Evolutionary conservation across 2,888 invertebrate species (phyloP), one percentile per base, ranked within the genome.

Genomic region (Pheosia gnoma): DNA sequence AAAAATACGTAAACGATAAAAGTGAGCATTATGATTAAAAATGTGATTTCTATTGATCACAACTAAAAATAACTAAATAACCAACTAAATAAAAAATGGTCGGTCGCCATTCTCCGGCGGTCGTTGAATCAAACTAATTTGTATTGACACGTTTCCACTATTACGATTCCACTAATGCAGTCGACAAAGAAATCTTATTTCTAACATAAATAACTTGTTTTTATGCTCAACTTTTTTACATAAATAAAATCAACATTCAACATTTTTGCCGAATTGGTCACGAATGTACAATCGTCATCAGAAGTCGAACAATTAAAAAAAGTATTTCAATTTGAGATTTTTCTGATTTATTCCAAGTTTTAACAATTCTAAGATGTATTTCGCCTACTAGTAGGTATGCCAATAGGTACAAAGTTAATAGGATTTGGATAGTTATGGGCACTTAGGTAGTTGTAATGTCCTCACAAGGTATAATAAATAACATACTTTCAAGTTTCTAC

Each of bases 81-180:
- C 62, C 47, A 61, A 58, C 60, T 63, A 56, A 63, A 67, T 55
- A 72, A 74, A 72, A 72, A 77, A 80, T 72, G 66, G 67, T 67
- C 71, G 66, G 67, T 67, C 63, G 56, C 56, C 69, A 61, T 59
- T 72, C 68, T 66, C 67, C 79, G 80, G 74, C 80, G 80, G 78
- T 75, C 80, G 71, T 72, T 79, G 78, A 77, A 82, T 88, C 85
- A 78, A 67, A 80, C 81, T 89, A 90, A 93, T 89, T 79, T 78
- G 80, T 90, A 91, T 92, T 88, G 93, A 91, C 93, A 91, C 83
- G 89, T 93, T 93, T 93, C 92, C 92, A 87, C 89, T 78, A 87
- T 88, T 90, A 81, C 89, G 92, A 89, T 85, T 93, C 82, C 83
- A 84, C 83, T 86, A 86, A 88, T 87, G 85, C 82, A 76, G 78